phyloP scores from a whole-genome alignment of 1,140 invertebrate genomes.

The Drosophila sechellia region DNA sequence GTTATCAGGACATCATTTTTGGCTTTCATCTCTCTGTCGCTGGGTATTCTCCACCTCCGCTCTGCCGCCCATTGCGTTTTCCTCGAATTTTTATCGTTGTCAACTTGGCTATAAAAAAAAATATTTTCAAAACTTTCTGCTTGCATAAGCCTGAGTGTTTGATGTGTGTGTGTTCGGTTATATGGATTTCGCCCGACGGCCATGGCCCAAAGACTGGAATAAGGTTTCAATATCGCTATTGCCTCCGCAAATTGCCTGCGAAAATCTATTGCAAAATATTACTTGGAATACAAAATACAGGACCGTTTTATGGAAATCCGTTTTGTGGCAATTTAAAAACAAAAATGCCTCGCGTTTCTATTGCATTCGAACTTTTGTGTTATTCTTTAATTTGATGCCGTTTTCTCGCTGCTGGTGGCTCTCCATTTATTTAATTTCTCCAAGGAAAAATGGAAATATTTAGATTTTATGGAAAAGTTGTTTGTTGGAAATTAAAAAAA shows the following conservation, averaged over 20 bases:
- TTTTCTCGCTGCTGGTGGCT: not conserved
- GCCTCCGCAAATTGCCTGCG: conserved; percentile 34
- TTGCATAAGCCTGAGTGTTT: conserved; percentile 36
- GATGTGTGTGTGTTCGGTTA: conserved; percentile 13
- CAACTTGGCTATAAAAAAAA: conserved; percentile 36
- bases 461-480: conserved; percentile 7
- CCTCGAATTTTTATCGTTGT: conserved; percentile 1
- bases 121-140: conserved; percentile 44
- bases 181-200: conserved; percentile 11
- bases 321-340: conserved; percentile 27
- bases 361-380: conserved; percentile 34
- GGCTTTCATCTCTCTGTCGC: conserved; percentile 46
- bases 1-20: conserved; percentile 48
- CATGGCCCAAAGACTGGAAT: conserved; percentile 6
- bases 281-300: conserved; percentile 12
- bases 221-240: conserved; percentile 37
- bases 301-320: conserved; percentile 30
- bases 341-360: conserved; percentile 16
- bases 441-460: conserved; percentile 10
- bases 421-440: not conserved
- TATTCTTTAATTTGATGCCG: conserved; percentile 37
- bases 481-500: not conserved
- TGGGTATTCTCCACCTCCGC: conserved; percentile 7
- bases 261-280: conserved; percentile 36
- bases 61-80: not conserved